Conservation (phyloP, 2,113 vertebrate species). For the Sialia sialis region DNA sequence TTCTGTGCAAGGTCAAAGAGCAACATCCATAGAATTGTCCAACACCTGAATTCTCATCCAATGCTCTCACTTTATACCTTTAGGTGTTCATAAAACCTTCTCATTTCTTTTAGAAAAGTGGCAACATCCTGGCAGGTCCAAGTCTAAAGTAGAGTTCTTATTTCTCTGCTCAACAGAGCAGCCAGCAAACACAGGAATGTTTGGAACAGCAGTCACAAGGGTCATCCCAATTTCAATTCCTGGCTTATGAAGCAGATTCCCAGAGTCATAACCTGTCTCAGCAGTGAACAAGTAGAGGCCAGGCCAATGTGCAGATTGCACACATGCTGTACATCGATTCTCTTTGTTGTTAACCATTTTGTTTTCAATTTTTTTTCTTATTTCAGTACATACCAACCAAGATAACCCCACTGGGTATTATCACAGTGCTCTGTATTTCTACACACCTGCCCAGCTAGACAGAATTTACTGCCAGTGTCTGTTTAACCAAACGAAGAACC, state of each 20-base stretch:
- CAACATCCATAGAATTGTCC: neutral
- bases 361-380: neutral
- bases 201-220: neutral
- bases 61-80: neutral
- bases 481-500: neutral
- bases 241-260: neutral
- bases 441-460: neutral
- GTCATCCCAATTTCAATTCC: neutral
- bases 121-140: neutral
- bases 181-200: neutral
- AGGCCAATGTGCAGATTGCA: neutral
- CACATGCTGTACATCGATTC: accelerated
- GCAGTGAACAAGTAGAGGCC: neutral
- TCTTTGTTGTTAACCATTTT: neutral
- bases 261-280: neutral
- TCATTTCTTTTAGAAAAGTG: neutral
- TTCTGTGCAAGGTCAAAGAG: neutral
- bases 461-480: neutral
- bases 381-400: neutral
- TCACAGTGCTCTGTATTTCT: neutral
- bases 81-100: neutral
- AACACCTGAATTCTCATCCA: neutral
- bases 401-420: neutral
- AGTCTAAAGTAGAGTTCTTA: neutral
- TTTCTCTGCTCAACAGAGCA: neutral